phyloP scores from a whole-genome alignment of 2,888 invertebrate genomes.

The Trachelus troglodyta region DNA sequence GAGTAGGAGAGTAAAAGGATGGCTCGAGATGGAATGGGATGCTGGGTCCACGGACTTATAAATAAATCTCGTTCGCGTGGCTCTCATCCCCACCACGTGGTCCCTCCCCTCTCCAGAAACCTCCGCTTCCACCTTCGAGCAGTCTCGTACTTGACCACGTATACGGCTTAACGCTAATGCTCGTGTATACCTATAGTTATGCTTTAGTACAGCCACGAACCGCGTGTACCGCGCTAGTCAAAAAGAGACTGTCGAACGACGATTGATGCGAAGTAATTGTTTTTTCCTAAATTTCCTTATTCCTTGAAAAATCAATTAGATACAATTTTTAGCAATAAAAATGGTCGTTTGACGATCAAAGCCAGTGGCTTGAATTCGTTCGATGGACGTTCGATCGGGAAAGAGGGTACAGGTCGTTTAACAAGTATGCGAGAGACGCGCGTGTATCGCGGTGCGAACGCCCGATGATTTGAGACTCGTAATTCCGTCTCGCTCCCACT shows the following conservation, averaged over 20 bases:
- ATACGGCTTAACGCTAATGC: background rate
- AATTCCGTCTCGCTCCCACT: conserved; percentile 42
- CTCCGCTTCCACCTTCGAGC: background rate
- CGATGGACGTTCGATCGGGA: background rate
- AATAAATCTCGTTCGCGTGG: conserved; percentile 67
- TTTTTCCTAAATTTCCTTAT: too few species aligned
- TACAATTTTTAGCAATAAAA: background rate
- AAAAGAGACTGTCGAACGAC: too few species aligned
- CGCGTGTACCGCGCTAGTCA: background rate
- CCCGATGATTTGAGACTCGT: background rate
- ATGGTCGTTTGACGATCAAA: accelerated
- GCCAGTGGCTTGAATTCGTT: background rate
- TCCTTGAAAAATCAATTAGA: accelerated
- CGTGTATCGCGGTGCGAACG: background rate
- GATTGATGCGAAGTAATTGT: too few species aligned
- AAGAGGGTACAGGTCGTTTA: background rate
- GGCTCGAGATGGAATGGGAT: conserved; percentile 9
- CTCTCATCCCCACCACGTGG: conserved; percentile 56
- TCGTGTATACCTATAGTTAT: background rate
- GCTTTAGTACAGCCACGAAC: background rate
- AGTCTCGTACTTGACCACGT: background rate
- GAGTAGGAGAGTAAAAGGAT: conserved; percentile 6
- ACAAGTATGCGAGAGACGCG: background rate
- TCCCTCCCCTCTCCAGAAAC: conserved; percentile 19
- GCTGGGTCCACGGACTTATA: conserved; percentile 59